These are phyloP conservation scores for Sclerurus mexicanus DNA, from an alignment of 2,113 vertebrate genomes.

Conservation along the genomic window DNA sequence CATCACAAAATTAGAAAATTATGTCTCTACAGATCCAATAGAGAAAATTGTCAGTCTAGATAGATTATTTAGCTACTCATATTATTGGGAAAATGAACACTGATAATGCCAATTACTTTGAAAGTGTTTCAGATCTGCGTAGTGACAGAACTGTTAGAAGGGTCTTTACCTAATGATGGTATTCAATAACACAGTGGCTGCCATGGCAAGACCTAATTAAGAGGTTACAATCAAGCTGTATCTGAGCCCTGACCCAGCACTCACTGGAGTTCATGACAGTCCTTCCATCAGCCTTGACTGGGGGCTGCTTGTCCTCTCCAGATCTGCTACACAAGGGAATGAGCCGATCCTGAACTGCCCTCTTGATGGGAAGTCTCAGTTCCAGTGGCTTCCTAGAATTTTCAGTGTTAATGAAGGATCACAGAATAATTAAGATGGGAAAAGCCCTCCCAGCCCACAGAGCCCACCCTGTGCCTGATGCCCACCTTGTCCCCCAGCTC, in stretches of 20 bases:
- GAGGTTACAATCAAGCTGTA: neutral
- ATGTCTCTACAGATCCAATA: neutral
- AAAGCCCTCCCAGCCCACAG: fast-evolving
- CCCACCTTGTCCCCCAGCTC: neutral
- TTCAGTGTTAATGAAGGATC: neutral
- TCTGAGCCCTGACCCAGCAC: neutral
- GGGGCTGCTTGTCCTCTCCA: fast-evolving
- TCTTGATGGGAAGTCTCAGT: neutral
- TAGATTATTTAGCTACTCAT: neutral
- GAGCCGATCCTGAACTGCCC: neutral
- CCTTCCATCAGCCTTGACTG: neutral
- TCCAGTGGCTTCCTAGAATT: neutral
- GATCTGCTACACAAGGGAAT: neutral
- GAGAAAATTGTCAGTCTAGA: neutral
- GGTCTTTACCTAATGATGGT: neutral
- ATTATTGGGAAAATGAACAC: neutral
- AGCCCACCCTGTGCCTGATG: no score
- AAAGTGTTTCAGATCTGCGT: neutral
- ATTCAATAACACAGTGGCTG: neutral
- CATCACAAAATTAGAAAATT: neutral
- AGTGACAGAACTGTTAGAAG: neutral
- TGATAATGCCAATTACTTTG: neutral
- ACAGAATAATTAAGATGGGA: neutral
- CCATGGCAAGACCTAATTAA: neutral
- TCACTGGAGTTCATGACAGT: neutral